Percentiles rank a stretch among this genome's conserved stretches.
These are phyloP conservation scores for Trissolcus basalis DNA, from an alignment of 1,140 invertebrate genomes.

Conservation along the genomic window DNA sequence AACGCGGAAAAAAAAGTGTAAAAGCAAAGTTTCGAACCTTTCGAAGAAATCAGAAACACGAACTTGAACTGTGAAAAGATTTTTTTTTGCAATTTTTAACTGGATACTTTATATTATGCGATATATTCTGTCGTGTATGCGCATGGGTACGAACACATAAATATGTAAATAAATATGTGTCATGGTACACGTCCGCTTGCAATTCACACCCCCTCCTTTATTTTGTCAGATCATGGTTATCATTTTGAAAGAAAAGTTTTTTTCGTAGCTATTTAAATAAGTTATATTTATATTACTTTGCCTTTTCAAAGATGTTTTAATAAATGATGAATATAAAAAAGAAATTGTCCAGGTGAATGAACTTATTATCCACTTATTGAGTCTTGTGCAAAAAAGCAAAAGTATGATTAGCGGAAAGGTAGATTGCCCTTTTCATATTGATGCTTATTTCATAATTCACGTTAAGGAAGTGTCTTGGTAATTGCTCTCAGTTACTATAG, in stretches of 20 bases:
- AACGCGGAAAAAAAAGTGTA: slow-evolving; percentile 1
- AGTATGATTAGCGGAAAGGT: no score
- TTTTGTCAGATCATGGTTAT: slow-evolving; percentile 9
- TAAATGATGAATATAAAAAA: slow-evolving; percentile 24
- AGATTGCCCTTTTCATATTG: no score
- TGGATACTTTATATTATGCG: neutral
- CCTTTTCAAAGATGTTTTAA: slow-evolving; percentile 28
- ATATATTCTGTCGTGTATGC: slow-evolving; percentile 1
- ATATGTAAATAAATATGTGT: slow-evolving; percentile 14
- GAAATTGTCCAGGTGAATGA: no score
- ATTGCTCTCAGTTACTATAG: no score
- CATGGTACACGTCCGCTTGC: slow-evolving; percentile 17
- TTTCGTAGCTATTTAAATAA: slow-evolving; percentile 24
- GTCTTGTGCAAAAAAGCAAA: no score
- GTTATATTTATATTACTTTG: slow-evolving; percentile 25
- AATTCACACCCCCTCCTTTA: slow-evolving; percentile 7
- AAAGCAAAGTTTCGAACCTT: neutral
- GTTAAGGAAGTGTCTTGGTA: no score
- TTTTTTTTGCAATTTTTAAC: neutral
- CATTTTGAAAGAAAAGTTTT: slow-evolving; percentile 7
- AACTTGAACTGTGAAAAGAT: no score
- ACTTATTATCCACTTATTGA: no score
- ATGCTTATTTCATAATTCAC: no score
- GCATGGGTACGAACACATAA: neutral
- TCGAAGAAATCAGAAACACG: neutral